A percentile compares a stretch with the other conserved stretches of the same genome.
These are phyloP conservation scores for Melanogrammus aeglefinus DNA, from an alignment of 2,797 vertebrate species.

Conservation along the genomic window DNA sequence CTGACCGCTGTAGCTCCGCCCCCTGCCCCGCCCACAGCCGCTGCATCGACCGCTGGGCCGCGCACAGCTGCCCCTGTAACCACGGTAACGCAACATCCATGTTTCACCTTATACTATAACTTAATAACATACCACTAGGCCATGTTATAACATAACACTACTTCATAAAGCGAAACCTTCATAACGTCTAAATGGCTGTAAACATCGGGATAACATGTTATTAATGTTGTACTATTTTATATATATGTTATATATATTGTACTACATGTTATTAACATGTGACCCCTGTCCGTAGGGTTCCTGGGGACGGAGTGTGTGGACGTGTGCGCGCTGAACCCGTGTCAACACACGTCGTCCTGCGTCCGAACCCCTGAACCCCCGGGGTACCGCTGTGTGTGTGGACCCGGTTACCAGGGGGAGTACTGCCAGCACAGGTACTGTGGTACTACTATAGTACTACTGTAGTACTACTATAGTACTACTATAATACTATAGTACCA, in stretches of 20 bases:
- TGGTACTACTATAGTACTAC: constrained; percentile 55
- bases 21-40: constrained; percentile 79
- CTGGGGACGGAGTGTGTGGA: constrained; percentile 83
- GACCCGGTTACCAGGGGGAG: constrained; percentile 20
- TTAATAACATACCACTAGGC: background rate
- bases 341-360: constrained; percentile 80
- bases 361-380: constrained; percentile 66
- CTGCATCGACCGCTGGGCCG: constrained; percentile 78
- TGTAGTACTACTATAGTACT: no score
- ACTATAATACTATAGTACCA: no score
- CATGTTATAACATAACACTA: background rate
- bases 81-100: constrained; percentile 67
- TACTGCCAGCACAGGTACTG: constrained; percentile 60
- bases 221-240: no score
- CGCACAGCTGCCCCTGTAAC: constrained; percentile 79
- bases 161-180: no score
- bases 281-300: constrained; percentile 68
- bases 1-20: constrained; percentile 73
- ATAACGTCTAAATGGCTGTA: no score
- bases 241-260: no score
- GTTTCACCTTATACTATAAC: background rate
- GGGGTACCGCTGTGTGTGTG: constrained; percentile 83
- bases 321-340: constrained; percentile 83
- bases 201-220: no score
- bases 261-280: background rate